phyloP scores from a whole-genome alignment of 1,140 invertebrate genomes.

The Diplogasteroides magnus region DNA sequence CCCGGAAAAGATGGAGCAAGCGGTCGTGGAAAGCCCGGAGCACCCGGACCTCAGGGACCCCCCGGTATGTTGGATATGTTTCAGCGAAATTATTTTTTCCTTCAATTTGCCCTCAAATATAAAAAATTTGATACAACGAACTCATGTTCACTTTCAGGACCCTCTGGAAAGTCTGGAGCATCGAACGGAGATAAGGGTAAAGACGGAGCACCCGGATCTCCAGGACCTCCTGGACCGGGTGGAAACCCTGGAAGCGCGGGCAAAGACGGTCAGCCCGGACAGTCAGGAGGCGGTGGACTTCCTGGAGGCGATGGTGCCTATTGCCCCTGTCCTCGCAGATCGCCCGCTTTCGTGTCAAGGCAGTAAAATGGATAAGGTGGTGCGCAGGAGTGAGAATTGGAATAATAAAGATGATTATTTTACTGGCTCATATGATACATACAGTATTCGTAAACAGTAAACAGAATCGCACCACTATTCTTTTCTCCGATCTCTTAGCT shows the following conservation, averaged over 20 bases:
- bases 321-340: too few species aligned
- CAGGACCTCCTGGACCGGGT: slow-evolving; percentile 17
- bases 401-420: too few species aligned
- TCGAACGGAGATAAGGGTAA: too few species aligned
- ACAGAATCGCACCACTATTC: too few species aligned
- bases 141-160: background rate
- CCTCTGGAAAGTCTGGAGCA: slow-evolving; percentile 10
- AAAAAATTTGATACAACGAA: background rate
- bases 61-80: slow-evolving; percentile 16
- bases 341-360: too few species aligned
- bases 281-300: slow-evolving; percentile 18
- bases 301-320: slow-evolving; percentile 16
- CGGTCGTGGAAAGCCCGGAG: slow-evolving; percentile 23
- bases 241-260: slow-evolving; percentile 22
- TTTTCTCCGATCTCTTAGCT: too few species aligned
- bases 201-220: slow-evolving; percentile 19
- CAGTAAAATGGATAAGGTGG: too few species aligned
- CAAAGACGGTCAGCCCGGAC: slow-evolving; percentile 10
- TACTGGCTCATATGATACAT: too few species aligned
- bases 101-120: background rate
- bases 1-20: slow-evolving; percentile 9
- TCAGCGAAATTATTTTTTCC: background rate
- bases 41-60: slow-evolving; percentile 17
- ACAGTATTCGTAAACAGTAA: too few species aligned
- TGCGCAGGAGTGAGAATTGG: too few species aligned